phyloP scores from a whole-genome alignment of 2,113 vertebrate species.

The Osmerus eperlanus region DNA sequence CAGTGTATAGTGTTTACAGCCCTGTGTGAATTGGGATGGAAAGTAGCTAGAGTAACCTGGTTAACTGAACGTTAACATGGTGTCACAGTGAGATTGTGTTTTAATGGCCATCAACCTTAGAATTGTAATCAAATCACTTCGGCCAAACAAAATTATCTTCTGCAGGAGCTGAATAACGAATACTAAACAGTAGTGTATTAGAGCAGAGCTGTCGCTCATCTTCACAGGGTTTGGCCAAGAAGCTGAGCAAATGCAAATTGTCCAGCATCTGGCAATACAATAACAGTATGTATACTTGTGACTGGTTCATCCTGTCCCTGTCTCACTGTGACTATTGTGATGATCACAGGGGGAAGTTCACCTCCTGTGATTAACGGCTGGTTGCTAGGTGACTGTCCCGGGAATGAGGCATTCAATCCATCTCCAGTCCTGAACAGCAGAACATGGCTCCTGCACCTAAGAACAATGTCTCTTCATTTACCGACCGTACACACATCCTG shows the following conservation, averaged over 20 bases:
- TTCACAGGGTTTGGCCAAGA: too few species aligned
- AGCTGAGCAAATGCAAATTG: too few species aligned
- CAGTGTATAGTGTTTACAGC: not conserved
- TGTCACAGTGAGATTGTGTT: too few species aligned
- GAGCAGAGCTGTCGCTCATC: too few species aligned
- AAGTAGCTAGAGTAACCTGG: not conserved
- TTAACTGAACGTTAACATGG: too few species aligned
- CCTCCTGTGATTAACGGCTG: constrained; percentile 48
- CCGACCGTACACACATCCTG: constrained; percentile 44
- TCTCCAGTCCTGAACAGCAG: constrained; percentile 34
- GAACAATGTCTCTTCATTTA: constrained; percentile 43
- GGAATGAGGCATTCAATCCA: constrained; percentile 40
- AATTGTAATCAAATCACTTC: too few species aligned
- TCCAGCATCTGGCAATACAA: not conserved
- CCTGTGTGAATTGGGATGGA: not conserved
- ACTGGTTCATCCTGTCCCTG: too few species aligned
- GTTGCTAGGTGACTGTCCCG: constrained; percentile 66
- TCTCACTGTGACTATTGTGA: constrained; percentile 3
- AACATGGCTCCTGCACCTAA: constrained; percentile 34
- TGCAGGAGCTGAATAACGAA: too few species aligned
- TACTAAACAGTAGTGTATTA: too few species aligned
- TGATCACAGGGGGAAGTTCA: constrained; percentile 39
- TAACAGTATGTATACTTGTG: not conserved
- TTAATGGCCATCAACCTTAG: too few species aligned
- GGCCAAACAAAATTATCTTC: too few species aligned